Percentiles rank a stretch among this genome's conserved stretches.
These are phyloP conservation scores for Cavia aperea DNA, from an alignment of 2,113 vertebrate species.

Conservation along the genomic window DNA sequence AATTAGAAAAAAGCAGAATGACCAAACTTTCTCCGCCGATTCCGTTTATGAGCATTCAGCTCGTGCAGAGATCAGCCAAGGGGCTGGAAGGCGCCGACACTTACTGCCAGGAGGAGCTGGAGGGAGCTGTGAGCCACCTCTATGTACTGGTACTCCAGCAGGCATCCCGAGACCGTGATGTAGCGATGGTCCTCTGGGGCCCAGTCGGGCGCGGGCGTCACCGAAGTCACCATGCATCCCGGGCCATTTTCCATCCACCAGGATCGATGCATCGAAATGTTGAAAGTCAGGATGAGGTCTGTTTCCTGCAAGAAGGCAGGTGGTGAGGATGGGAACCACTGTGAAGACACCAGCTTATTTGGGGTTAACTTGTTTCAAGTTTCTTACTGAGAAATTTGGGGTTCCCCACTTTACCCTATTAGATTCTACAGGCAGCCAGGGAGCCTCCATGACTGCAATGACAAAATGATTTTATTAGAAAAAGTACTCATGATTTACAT, in stretches of 20 bases:
- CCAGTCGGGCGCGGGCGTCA: constrained; percentile 96
- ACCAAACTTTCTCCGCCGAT: not conserved
- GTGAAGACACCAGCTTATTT: not conserved
- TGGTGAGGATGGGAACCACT: constrained; percentile 48
- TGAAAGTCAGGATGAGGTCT: constrained; percentile 98
- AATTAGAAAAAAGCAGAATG: not conserved
- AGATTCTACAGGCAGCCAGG: not conserved
- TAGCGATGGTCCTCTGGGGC: constrained; percentile 98
- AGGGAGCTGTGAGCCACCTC: constrained; percentile 97
- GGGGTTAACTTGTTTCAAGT: not conserved
- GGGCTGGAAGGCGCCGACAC: constrained; percentile 69
- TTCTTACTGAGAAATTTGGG: not conserved
- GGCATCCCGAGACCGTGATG: constrained; percentile 94
- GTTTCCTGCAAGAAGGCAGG: constrained; percentile 84
- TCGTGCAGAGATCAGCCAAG: not conserved
- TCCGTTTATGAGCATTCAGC: not conserved
- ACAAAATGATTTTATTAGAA: constrained; percentile 58
- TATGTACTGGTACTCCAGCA: constrained; percentile 97
- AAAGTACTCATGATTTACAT: constrained; percentile 55
- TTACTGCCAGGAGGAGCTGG: constrained; percentile 98
- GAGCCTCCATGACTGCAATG: not conserved
- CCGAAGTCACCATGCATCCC: constrained; percentile 93
- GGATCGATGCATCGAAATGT: constrained; percentile 99
- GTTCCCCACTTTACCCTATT: not conserved
- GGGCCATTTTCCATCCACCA: constrained; percentile 99